Base-by-base conservation (phyloP, 2,113 vertebrate species). In the Oncorhynchus tshawytscha region DNA sequence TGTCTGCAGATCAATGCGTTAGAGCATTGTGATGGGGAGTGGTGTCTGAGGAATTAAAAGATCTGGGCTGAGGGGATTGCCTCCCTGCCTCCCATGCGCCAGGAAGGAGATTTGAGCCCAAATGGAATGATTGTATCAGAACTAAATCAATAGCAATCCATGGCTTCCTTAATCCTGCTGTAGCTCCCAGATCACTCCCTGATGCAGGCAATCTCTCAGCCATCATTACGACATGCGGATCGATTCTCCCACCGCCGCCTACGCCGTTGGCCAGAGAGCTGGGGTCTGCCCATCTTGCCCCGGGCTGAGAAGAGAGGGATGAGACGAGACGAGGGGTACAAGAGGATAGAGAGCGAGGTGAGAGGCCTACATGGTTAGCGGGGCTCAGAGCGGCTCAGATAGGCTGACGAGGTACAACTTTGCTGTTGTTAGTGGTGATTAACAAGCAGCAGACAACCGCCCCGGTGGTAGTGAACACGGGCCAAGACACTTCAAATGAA, bases 121-220 rank as follows among this genome's bases (percentile, higher is more conserved):
- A 93, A 93, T 93, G 90, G 92, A 94, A 93, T 93, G 93, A 94
- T 94, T 93, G 93, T 93, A 93, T 93, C 93, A 91, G 92, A 92
- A 93, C 91, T 91, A 93, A 93, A 94, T 94, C 92, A 31, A 94
- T 94, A 91, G 87, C 89, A 91, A 93, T 92, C 92, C 90, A 93
- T 91, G 92, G 84, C 89, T 91, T 91, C 85, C 89, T 89, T 93
- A 94, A 93, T 94, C 93, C 90, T 76, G 85, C 88, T 49, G 81
- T 81, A 82, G 91, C 86, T 90, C 88, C 89, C 82, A 85, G 92
- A 94, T 94, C 90, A 91, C 81, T 88, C 79, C 78, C 82, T 29
- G 77, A 89, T 78, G 86, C 88, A 91, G 83, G 90, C 92, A 92
- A 93, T 94, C 91, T 93, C 86, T 89, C 91, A 90, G 88, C 84